Evolutionary conservation across 2,888 invertebrate genomes (phyloP).

Genomic region (Schrankia costaestrigalis): DNA sequence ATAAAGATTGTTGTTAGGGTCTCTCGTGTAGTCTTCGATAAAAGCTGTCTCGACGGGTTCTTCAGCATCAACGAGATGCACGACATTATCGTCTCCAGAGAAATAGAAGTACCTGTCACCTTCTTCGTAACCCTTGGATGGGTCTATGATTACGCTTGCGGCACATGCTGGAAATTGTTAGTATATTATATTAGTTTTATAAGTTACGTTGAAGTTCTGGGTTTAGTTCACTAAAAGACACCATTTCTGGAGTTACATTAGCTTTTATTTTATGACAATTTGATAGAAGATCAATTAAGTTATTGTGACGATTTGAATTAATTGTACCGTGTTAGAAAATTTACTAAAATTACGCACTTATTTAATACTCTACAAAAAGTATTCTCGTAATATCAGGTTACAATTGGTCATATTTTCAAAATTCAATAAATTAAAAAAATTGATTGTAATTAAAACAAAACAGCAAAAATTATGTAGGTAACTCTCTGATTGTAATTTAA

Average conservation of each 20-base stretch:
- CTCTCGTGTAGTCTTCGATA: slow-evolving; percentile 1
- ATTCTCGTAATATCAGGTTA: too few relatives aligned
- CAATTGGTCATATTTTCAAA: too few relatives aligned
- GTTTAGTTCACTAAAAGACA: background rate
- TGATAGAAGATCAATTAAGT: too few relatives aligned
- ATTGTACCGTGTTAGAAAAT: too few relatives aligned
- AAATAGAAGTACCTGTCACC: slow-evolving; percentile 50
- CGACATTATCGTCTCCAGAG: slow-evolving; percentile 45
- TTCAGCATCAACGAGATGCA: slow-evolving; percentile 15
- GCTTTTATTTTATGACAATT: too few relatives aligned
- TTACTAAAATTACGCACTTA: background rate
- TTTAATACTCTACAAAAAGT: too few relatives aligned
- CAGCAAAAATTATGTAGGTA: too few relatives aligned
- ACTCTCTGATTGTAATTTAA: too few relatives aligned
- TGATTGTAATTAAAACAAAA: too few relatives aligned
- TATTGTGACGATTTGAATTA: too few relatives aligned
- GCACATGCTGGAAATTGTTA: slow-evolving; percentile 3
- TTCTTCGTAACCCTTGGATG: slow-evolving; percentile 38
- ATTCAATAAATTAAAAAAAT: too few relatives aligned
- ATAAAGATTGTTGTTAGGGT: slow-evolving; percentile 4
- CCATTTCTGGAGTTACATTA: too few relatives aligned
- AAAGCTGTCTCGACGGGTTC: slow-evolving; percentile 3
- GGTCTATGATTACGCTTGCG: slow-evolving; percentile 26
- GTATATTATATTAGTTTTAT: background rate
- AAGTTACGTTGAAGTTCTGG: background rate